Base-by-base conservation (phyloP, 2,113 vertebrate species). In the Riparia riparia region DNA sequence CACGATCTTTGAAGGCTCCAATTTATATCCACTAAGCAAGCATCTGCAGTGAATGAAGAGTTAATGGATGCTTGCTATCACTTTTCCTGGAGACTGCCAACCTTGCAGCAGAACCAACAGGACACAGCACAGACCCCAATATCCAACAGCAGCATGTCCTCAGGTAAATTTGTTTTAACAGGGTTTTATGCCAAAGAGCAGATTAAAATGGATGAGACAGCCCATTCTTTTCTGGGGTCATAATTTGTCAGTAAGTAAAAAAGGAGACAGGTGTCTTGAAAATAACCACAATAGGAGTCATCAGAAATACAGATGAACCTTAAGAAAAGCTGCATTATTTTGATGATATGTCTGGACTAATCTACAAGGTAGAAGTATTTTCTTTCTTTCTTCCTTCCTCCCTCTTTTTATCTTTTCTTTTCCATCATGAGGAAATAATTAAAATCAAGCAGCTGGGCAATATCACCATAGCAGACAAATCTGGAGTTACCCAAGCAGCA, bases 401-500 rank as follows among this genome's bases (percentile, higher is more conserved):
- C 37, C 37, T 37, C 37, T 37, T 37, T 37, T 37, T 37, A 37
- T 37, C 37, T 37, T 63, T 63, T 60, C 20, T 80, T 49, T 66
- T 70, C 50, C 29, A 10, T 86, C 74, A 80, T 51, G 21, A 94
- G 77, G 91, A 95, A 95, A 80, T 86, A 93, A 95, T 89, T 82
- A 82, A 82, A 92, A 94, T 29, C 65, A 95, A 93, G 73, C 91
- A 95, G 94, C 91, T 91, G 91, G 65, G 81, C 77, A 94, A 65
- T 57, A 83, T 74, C 49, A 24, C n/a, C 32, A 31, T 32, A 74
- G 56, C 37, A 94, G 72, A 89, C 56, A 78, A 86, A 89, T 84
- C 4, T 42, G 53, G 41, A 91, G 31, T 69, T 91, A 68, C 60
- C 82, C 45, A 72, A 89, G 54, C 72, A 95, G 94, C 72, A 79